phyloP scores from a whole-genome alignment of 2,113 vertebrate species.

The Bombycilla garrulus region DNA sequence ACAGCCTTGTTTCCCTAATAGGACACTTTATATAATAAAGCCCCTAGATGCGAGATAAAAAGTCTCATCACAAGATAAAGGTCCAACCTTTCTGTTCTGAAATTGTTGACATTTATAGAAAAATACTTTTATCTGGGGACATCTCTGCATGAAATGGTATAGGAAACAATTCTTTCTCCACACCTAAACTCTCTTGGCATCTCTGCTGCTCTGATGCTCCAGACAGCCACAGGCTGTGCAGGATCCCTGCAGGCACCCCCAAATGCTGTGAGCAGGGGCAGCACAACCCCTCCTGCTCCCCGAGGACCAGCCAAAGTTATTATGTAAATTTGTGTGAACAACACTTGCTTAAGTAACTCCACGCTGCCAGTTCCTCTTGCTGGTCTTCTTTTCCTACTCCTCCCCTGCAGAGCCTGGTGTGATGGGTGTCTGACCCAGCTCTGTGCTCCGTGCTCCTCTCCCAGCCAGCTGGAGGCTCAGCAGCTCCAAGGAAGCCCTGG shows the following conservation, averaged over 20 bases:
- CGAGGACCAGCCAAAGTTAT: background rate
- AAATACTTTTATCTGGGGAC: background rate
- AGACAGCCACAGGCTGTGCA: fast-evolving
- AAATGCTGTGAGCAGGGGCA: background rate
- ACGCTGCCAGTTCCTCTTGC: background rate
- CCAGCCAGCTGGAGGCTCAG: background rate
- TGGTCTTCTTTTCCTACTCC: background rate
- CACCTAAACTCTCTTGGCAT: background rate
- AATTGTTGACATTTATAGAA: background rate
- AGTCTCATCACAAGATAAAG: background rate
- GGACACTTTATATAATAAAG: background rate
- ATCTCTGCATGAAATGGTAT: background rate
- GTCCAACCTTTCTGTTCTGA: background rate
- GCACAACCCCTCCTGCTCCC: background rate
- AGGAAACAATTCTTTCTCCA: background rate
- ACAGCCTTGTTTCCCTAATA: background rate
- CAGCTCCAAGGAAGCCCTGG: background rate
- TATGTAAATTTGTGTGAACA: slow-evolving; percentile 51
- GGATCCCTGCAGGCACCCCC: background rate
- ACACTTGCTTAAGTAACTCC: slow-evolving; percentile 39
- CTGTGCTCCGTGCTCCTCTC: background rate
- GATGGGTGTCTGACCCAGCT: background rate
- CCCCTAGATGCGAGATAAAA: background rate
- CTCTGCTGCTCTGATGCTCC: background rate
- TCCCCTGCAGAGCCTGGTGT: background rate